Conservation (phyloP, 2,888 invertebrate genomes). For the Andrena trimmerana region DNA sequence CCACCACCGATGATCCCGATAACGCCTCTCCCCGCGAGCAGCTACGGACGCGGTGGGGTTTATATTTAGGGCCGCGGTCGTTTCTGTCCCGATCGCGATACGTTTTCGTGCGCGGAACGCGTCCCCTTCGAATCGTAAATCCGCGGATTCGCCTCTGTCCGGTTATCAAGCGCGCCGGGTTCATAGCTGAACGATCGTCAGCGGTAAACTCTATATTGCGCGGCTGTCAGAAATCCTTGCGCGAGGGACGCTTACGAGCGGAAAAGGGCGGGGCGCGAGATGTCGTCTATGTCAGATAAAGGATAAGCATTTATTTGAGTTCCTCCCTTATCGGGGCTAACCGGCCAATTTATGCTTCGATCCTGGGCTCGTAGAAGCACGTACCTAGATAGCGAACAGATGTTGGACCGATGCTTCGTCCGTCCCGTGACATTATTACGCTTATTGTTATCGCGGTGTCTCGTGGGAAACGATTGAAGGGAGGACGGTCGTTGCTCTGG, state of each 20-base stretch:
- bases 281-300: conserved; percentile 46
- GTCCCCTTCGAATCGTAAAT: conserved; percentile 51
- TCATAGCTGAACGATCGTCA: conserved; percentile 28
- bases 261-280: not conserved
- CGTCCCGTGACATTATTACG: not conserved
- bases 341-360: conserved; percentile 60
- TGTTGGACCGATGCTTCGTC: conserved; percentile 27
- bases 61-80: conserved; percentile 63
- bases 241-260: conserved; percentile 14
- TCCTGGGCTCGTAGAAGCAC: conserved; percentile 9
- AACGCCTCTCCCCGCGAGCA: conserved; percentile 43
- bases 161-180: conserved; percentile 50
- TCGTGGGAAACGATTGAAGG: not conserved
- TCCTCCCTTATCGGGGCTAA: conserved; percentile 53
- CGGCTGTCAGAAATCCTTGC: conserved; percentile 35
- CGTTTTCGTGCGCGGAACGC: conserved; percentile 38
- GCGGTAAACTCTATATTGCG: conserved; percentile 34
- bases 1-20: conserved; percentile 57
- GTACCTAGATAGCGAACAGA: conserved; percentile 32
- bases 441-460: conserved; percentile 22
- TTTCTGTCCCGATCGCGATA: conserved; percentile 37
- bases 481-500: not conserved
- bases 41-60: conserved; percentile 27
- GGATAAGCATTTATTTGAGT: conserved; percentile 57
- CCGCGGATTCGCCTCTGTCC: conserved; percentile 32